phyloP scores from a whole-genome alignment of 2,888 invertebrate species.

The Cheilosia vulpina region DNA sequence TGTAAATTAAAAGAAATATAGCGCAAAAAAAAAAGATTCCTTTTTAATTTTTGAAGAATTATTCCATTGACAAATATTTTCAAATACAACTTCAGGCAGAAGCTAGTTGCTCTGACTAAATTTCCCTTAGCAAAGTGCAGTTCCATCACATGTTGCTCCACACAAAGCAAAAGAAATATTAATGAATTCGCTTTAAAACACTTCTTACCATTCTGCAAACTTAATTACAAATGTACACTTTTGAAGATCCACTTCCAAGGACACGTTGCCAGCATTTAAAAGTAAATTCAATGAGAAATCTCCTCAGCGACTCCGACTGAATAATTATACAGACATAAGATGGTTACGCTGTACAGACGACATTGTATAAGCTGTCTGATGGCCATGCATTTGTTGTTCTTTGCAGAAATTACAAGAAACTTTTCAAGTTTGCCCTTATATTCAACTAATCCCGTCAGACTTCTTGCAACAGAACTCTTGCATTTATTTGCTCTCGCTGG shows the following conservation, averaged over 20 bases:
- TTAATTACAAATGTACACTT: background rate
- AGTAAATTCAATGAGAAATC: background rate
- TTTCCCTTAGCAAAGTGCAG: no score
- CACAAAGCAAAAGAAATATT: no score
- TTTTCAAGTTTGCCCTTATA: constrained; percentile 10
- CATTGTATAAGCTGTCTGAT: background rate
- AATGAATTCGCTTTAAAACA: no score
- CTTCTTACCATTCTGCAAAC: background rate
- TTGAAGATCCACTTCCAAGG: background rate
- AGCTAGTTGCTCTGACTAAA: no score
- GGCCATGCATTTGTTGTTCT: background rate
- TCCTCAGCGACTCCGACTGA: no score
- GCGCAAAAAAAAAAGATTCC: background rate
- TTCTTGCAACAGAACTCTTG: constrained; percentile 40
- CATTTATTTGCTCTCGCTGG: constrained; percentile 25
- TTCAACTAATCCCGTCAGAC: constrained; percentile 22
- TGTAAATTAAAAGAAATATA: background rate
- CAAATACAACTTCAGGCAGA: no score
- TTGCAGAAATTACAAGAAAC: background rate
- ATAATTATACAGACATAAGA: background rate
- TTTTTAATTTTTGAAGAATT: background rate
- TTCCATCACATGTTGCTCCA: no score
- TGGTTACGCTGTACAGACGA: background rate
- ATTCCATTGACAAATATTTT: no score
- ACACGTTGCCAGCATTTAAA: background rate